Conservation (phyloP, 2,113 vertebrate genomes). For the Heliornis fulica region DNA sequence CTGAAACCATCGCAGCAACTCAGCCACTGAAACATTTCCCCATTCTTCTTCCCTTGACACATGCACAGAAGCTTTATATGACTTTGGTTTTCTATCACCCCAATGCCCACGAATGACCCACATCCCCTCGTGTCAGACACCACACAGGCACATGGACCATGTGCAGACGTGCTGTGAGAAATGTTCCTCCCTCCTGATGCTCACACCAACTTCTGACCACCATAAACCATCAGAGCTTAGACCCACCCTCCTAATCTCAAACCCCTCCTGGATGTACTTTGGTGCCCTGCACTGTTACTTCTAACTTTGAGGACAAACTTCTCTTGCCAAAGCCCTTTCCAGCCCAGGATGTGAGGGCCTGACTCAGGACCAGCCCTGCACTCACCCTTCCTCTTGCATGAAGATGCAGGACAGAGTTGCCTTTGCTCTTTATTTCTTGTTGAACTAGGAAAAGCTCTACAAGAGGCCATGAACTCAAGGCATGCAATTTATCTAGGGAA, state of each 20-base stretch:
- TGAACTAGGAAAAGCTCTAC: constrained; percentile 31
- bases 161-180: fast-evolving
- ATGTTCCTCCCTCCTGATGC: not conserved
- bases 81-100: not conserved
- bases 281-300: not conserved
- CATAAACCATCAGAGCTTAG: not conserved
- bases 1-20: constrained; percentile 50
- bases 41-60: constrained; percentile 33
- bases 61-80: not conserved
- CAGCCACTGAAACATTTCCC: constrained; percentile 57
- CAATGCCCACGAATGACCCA: not conserved
- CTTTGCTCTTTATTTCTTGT: not conserved
- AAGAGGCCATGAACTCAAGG: not conserved
- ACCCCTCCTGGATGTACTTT: not conserved
- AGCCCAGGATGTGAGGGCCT: not conserved
- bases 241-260: not conserved
- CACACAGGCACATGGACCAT: not conserved
- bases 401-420: not conserved
- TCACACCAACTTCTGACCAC: not conserved
- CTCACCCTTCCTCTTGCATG: not conserved
- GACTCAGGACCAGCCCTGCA: not conserved
- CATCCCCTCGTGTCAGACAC: not conserved
- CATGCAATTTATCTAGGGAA: constrained; percentile 22
- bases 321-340: not conserved
- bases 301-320: not conserved